Percentiles rank a stretch among this genome's conserved stretches.
Evolutionary conservation across 2,888 invertebrate genomes (phyloP).

Genomic region (Nemurella pictetii): DNA sequence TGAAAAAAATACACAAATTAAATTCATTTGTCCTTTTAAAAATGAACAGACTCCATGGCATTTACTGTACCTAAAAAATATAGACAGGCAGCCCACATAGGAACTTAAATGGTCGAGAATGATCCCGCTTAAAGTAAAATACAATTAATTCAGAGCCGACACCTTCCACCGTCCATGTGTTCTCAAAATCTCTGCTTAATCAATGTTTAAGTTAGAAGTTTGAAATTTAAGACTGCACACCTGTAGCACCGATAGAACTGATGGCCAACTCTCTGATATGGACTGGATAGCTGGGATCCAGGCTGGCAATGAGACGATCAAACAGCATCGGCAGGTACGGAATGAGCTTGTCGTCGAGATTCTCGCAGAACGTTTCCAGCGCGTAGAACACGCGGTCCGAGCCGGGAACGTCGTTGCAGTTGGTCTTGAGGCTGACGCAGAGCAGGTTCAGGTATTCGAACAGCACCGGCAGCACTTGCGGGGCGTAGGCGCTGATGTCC

Average conservation of each 20-base stretch:
- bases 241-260: constrained; percentile 67
- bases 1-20: not conserved
- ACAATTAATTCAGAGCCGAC: no score
- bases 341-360: constrained; percentile 69
- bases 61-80: no score
- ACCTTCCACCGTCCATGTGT: no score
- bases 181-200: no score
- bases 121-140: no score
- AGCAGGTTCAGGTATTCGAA: constrained; percentile 69
- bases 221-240: constrained; percentile 45
- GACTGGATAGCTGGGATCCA: constrained; percentile 61
- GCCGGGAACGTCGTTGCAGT: constrained; percentile 63
- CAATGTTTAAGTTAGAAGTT: not conserved
- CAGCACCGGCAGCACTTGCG: constrained; percentile 70
- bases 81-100: no score
- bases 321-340: constrained; percentile 73
- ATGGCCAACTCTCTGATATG: constrained; percentile 69
- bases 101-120: no score
- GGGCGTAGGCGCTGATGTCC: constrained; percentile 72
- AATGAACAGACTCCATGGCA: no score
- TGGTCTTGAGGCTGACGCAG: constrained; percentile 59
- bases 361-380: constrained; percentile 77
- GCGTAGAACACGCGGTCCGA: constrained; percentile 78
- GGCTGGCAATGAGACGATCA: constrained; percentile 66
- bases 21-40: no score